Conservation (phyloP, 2,888 invertebrate species). For the Diabrotica balteata region DNA sequence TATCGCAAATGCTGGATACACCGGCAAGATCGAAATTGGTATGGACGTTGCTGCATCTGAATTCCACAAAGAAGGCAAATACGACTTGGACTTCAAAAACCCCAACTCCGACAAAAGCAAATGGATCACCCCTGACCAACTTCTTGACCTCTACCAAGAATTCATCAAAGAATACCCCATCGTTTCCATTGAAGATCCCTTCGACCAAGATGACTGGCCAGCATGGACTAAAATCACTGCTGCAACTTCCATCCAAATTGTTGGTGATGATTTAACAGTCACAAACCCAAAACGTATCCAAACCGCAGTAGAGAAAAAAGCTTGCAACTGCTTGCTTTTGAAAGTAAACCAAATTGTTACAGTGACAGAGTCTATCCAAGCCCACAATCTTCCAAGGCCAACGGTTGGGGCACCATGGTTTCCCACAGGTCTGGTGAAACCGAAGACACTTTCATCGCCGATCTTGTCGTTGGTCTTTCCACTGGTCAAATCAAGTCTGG, state of each 20-base stretch:
- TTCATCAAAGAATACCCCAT: slow-evolving; percentile 93
- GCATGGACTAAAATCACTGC: slow-evolving; percentile 87
- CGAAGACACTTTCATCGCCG: slow-evolving; percentile 99
- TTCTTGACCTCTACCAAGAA: slow-evolving; percentile 86
- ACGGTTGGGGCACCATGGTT: slow-evolving; percentile 99
- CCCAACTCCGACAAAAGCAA: slow-evolving; percentile 83
- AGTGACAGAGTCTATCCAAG: slow-evolving; percentile 96
- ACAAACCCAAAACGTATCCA: slow-evolving; percentile 92
- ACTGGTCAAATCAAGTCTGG: slow-evolving; percentile 99
- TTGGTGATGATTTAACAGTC: slow-evolving; percentile 97
- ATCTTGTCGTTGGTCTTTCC: slow-evolving; percentile 96
- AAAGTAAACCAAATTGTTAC: slow-evolving; percentile 99
- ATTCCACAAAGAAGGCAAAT: slow-evolving; percentile 81
- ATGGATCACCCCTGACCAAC: slow-evolving; percentile 82
- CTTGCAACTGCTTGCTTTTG: slow-evolving; percentile 95
- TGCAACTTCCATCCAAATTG: slow-evolving; percentile 82
- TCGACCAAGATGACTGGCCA: slow-evolving; percentile 98
- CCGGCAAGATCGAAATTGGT: slow-evolving; percentile 95
- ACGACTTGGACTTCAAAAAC: slow-evolving; percentile 99
- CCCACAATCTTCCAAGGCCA: slow-evolving; percentile 87
- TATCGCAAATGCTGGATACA: slow-evolving; percentile 95
- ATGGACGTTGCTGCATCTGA: slow-evolving; percentile 99
- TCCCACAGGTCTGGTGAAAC: slow-evolving; percentile 98
- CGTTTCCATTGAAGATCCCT: slow-evolving; percentile 98
- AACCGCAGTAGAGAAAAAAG: slow-evolving; percentile 94